Conservation (phyloP, 2,888 invertebrate genomes). For the Sicus ferrugineus region DNA sequence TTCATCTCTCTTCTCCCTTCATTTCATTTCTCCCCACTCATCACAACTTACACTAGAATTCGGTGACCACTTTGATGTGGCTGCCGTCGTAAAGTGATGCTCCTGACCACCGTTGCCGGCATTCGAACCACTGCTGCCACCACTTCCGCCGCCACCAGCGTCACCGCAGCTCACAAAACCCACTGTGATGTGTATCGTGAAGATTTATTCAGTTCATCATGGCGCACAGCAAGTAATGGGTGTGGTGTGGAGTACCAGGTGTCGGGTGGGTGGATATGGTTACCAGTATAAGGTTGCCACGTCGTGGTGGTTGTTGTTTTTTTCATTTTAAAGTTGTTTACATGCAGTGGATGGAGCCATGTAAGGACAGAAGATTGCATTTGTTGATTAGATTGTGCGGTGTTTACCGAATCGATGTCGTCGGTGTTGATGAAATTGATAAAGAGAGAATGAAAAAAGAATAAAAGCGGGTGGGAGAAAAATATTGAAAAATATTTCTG, state of each 20-base stretch:
- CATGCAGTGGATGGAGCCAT: slow-evolving; percentile 40
- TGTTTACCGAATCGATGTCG: slow-evolving; percentile 19
- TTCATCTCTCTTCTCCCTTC: background rate
- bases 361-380: slow-evolving; percentile 52
- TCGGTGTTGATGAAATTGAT: slow-evolving; percentile 52
- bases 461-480: slow-evolving; percentile 19
- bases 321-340: slow-evolving; percentile 45
- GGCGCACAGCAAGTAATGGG: slow-evolving; percentile 19
- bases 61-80: slow-evolving; percentile 63
- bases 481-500: too few species aligned
- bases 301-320: slow-evolving; percentile 29
- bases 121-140: slow-evolving; percentile 37
- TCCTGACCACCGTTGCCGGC: slow-evolving; percentile 47
- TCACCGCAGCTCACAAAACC: slow-evolving; percentile 53
- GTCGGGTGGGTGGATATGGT: slow-evolving; percentile 29
- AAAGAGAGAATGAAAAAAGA: slow-evolving; percentile 38
- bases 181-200: slow-evolving; percentile 42
- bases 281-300: slow-evolving; percentile 36
- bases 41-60: slow-evolving; percentile 60
- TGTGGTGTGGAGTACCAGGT: too few species aligned
- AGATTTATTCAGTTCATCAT: slow-evolving; percentile 20
- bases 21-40: background rate
- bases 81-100: slow-evolving; percentile 56
- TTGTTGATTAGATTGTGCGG: slow-evolving; percentile 52
- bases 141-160: slow-evolving; percentile 44